Percentiles rank a stretch among this genome's conserved stretches.
phyloP scores from a whole-genome alignment of 2,888 invertebrate genomes.

The Tetrapedia diversipes region DNA sequence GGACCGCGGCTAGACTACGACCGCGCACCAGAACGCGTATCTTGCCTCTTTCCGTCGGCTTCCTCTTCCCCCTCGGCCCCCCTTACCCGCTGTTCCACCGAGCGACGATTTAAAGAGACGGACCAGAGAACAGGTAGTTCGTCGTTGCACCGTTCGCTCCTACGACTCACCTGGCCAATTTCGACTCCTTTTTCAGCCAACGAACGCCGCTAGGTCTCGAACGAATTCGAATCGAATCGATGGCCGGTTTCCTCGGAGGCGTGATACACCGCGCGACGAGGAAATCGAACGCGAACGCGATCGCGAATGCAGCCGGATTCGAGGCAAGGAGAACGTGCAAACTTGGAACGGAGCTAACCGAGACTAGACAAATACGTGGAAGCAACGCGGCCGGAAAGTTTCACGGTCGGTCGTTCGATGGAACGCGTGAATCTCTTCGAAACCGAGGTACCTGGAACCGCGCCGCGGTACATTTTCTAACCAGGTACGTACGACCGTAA shows the following conservation, averaged over 20 bases:
- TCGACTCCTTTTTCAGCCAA: too few species aligned
- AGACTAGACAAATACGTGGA: neutral
- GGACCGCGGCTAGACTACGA: slow-evolving; percentile 3
- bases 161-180: slow-evolving; percentile 5
- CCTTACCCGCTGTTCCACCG: neutral
- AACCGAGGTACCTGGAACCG: neutral
- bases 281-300: neutral
- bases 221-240: too few species aligned
- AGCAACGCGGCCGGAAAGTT: slow-evolving; percentile 11
- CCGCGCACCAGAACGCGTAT: neutral
- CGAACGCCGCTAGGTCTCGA: too few species aligned
- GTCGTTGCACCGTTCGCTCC: neutral
- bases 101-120: slow-evolving; percentile 32
- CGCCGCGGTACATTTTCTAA: neutral
- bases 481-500: slow-evolving; percentile 9
- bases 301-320: neutral
- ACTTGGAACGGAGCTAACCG: neutral
- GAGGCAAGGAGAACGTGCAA: neutral
- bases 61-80: neutral
- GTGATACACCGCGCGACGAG: neutral
- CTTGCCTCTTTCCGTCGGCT: neutral
- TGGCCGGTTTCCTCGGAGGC: too few species aligned
- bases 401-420: slow-evolving; percentile 12
- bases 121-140: slow-evolving; percentile 29
- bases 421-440: neutral